These are phyloP conservation scores for Suillia variegata DNA, from an alignment of 2,888 invertebrate genomes.

Conservation along the genomic window DNA sequence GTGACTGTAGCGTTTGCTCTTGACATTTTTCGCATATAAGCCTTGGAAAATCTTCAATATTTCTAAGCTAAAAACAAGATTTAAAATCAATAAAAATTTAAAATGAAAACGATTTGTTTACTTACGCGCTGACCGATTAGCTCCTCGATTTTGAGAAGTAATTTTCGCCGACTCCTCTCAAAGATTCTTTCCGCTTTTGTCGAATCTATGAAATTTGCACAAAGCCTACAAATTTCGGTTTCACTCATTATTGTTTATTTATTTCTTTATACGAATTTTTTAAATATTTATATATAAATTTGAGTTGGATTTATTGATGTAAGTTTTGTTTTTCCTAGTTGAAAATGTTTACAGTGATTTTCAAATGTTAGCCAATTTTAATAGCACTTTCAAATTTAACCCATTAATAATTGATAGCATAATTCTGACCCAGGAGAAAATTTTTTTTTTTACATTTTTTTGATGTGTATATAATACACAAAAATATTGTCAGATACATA, in stretches of 20 bases:
- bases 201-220: slow-evolving; percentile 22
- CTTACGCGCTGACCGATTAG: slow-evolving; percentile 24
- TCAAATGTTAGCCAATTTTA: too few species aligned
- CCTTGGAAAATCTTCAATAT: slow-evolving; percentile 24
- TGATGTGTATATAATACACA: too few species aligned
- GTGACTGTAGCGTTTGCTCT: slow-evolving; percentile 5
- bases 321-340: too few species aligned
- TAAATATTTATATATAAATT: too few species aligned
- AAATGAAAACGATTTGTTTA: not conserved
- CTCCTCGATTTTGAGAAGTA: slow-evolving; percentile 24
- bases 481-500: too few species aligned
- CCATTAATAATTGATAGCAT: too few species aligned
- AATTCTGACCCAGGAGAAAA: too few species aligned
- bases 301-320: not conserved
- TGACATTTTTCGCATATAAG: slow-evolving; percentile 26
- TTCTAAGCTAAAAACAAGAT: slow-evolving; percentile 26
- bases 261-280: too few species aligned
- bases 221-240: not conserved
- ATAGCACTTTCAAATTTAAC: too few species aligned
- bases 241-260: not conserved
- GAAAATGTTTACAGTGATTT: too few species aligned
- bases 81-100: not conserved
- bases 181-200: slow-evolving; percentile 26
- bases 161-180: slow-evolving; percentile 18
- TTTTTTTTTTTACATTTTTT: too few species aligned